Base-by-base conservation (phyloP, 2,113 vertebrate genomes). In the Apeltes quadracus region DNA sequence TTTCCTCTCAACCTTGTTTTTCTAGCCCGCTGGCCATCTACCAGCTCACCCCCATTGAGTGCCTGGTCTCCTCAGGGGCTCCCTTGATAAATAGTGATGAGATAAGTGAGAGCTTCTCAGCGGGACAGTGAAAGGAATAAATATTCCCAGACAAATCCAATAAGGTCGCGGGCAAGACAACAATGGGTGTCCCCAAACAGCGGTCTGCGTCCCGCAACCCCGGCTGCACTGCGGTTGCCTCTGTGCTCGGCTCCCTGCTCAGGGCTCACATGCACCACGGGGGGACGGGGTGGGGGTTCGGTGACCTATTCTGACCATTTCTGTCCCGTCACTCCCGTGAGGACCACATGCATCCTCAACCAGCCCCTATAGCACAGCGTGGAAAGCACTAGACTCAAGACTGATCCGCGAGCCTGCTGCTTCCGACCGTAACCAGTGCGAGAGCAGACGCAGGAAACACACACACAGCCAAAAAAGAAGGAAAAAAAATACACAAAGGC, bases 51-150 rank as follows among this genome's bases (percentile, higher is more conserved):
- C 78, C 78, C 72, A 76, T 79, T 65, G 71, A 73, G 57, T 67
- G 64, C 71, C 79, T n/a, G 22, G 74, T 78, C 78, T 71, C 83
- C 82, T 82, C 48, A 41, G 69, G 78, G 84, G 59, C 78, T 84
- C 71, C 56, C 77, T 85, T 87, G 87, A 88, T 92, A 89, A 87
- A 92, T 92, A 90, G 91, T 88, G 80, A 91, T 89, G 86, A 91
- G 81, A 89, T 92, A 93, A 91, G 79, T 87, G 75, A 73, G 75
- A 76, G 74, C 65, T 70, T 50, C 75, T 85, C 85, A 70, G 87
- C 16, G 64, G 81, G 71, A 67, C 57, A 62, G 51, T 64, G 78
- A 76, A 69, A 71, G 67, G 82, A 89, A 91, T 87, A 92, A 92
- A 92, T 68, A 90, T 87, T 87, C 90, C 70, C 59, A 12, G 66